Evolutionary conservation across 1,140 invertebrate species (phyloP), one percentile per base, ranked within the genome.

Genomic region (Meteorus sp.): DNA sequence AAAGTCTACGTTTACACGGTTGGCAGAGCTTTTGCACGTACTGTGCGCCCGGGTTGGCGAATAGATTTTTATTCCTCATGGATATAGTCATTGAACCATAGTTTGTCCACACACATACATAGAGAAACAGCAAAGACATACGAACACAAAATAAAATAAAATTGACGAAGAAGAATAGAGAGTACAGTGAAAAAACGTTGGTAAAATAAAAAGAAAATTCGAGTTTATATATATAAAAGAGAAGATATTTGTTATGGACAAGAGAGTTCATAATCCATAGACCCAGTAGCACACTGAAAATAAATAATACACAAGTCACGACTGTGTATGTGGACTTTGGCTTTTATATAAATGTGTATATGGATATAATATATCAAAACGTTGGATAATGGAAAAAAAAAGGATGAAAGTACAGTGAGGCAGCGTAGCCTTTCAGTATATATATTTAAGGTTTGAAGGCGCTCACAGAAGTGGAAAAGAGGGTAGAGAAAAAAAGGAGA

Each of bases 271-370:
- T 72, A 72, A 74, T 72, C 68, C 69, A 69, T 70, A 73, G 52
- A 64, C 70, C 66, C 63, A 22, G 57, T 63, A n/a, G n/a, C n/a
- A n/a, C n/a, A n/a, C n/a, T 58, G 57, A 64, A 72, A 71, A 72
- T 74, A 72, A 74, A 74, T 74, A 72, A 72, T 71, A 71, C 69
- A 70, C 51, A 63, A 68, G 59, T 62, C 39, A 48, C 56, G 39
- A 59, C 61, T 41, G 56, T 60, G 59, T 59, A 44, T 13, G 22
- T 39, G 59, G 56, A 48, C 35, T 23, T 45, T 63, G 33, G 19
- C 19, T 3, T 15, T 20, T 8, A 56, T 19, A 44, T 13, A 39
- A 27, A 19, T 15, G 3, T 13, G 31, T 20, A 23, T 13, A n/a
- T 13, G 33, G 1, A 52, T 15, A 43, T 11, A 3, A 20, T 41